Evolutionary conservation across 2,113 vertebrate species (phyloP), one percentile per base, ranked within the genome.

Genomic region (Athene cunicularia): DNA sequence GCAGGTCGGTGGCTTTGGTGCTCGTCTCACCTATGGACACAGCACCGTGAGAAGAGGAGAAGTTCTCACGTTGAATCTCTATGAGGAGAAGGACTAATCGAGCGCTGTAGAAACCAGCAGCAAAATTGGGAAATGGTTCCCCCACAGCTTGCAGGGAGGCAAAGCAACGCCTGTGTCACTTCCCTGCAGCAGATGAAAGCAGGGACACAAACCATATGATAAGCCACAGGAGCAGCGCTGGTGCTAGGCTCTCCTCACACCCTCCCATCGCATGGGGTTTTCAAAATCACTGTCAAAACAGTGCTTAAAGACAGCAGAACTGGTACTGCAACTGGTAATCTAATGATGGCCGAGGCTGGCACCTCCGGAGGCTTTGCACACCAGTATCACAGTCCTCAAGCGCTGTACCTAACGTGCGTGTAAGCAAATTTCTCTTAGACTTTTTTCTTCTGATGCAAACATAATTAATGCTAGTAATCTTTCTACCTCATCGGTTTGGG

Each of bases 1-100:
- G 55, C 20, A 22, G 43, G 30, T 5, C 32, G 1, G 27, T 5
- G 50, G 0, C 27, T 11, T 35, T 3, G 37, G 39, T 39, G 35
- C 45, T 28, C 1, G 0, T 23, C 27, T 58, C 8, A 5, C 33
- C 60, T 8, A 1, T 1, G 4, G n/a, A 21, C 49, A 12, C 3
- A 0, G 4, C 26, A 13, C 21, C 32, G 5, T 75, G 17, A 52
- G 32, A 22, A 66, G 67, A 26, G 37, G n/a, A n/a, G 53, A 12
- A 49, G 32, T 1, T 37, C 58, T 35, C 58, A 4, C 1, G 1
- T 11, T 56, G 75, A 62, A 43, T 12, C 7, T 56, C 47, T 33
- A 7, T 0, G 4, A 22, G n/a, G 37, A 30, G 27, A 23, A 6
- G 43, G 62, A 8, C 47, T 43, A 5, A 22, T 6, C 0, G 11